A percentile compares a stretch with the other conserved stretches of the same genome.
Conservation (phyloP, 2,888 invertebrate species). For the Limnephilus rhombicus region DNA sequence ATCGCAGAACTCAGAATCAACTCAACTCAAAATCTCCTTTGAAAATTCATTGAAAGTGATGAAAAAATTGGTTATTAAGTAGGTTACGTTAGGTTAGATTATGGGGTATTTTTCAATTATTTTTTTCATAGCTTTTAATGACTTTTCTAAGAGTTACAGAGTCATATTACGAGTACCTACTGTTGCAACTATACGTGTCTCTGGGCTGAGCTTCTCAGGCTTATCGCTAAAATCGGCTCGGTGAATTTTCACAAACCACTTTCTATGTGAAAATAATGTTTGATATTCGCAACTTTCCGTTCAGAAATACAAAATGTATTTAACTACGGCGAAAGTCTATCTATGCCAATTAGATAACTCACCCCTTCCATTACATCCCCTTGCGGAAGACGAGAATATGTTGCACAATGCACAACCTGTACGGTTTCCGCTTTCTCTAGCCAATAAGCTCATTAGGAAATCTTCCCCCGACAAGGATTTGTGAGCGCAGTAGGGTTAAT, state of each 20-base stretch:
- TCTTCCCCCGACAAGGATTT: conserved; percentile 55
- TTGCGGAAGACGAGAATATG: not conserved
- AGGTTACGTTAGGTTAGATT: too few species aligned
- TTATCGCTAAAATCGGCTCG: not conserved
- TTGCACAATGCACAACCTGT: conserved; percentile 3
- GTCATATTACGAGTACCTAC: too few species aligned
- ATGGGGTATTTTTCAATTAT: too few species aligned
- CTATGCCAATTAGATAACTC: not conserved
- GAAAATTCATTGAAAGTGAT: too few species aligned
- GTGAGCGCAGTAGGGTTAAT: conserved; percentile 22
- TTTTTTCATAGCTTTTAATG: too few species aligned
- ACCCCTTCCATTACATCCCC: not conserved
- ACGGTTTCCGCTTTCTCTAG: conserved; percentile 56
- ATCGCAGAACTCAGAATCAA: too few species aligned
- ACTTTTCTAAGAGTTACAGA: too few species aligned
- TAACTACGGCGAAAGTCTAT: not conserved
- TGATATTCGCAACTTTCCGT: not conserved
- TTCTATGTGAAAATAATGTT: not conserved
- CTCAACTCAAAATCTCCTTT: too few species aligned
- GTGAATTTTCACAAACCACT: not conserved
- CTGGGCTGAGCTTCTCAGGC: not conserved
- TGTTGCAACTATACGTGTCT: too few species aligned
- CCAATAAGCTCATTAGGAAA: conserved; percentile 61
- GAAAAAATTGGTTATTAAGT: too few species aligned
- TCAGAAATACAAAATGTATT: too few species aligned